These are phyloP conservation scores for Oxygymnocypris stewartii DNA, from an alignment of 2,113 vertebrate species.

Conservation along the genomic window DNA sequence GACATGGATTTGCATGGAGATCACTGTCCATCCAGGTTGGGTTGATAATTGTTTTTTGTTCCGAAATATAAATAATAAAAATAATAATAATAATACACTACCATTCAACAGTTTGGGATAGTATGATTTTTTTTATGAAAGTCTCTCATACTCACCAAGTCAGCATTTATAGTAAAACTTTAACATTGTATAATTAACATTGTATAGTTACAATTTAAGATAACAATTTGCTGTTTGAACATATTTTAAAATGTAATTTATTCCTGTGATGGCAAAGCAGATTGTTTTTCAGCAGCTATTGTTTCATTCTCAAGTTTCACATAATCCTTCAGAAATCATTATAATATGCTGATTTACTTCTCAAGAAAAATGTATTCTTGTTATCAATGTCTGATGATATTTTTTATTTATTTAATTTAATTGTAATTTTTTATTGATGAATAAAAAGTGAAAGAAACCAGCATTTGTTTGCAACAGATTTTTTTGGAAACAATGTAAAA, in stretches of 20 bases:
- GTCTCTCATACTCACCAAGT: no score
- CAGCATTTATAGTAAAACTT: neutral
- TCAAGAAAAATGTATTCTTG: neutral
- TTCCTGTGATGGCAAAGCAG: neutral
- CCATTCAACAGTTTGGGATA: neutral
- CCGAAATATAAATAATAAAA: neutral
- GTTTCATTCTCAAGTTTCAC: neutral
- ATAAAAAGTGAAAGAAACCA: neutral
- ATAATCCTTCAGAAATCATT: neutral
- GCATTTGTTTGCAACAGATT: neutral
- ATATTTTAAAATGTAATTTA: neutral
- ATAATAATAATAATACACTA: neutral
- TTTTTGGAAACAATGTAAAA: neutral
- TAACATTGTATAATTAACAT: neutral
- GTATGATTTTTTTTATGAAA: neutral
- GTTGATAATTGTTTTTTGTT: neutral
- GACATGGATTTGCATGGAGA: no score
- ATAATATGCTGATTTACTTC: neutral
- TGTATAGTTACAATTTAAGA: neutral
- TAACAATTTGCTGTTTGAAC: neutral
- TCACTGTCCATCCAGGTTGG: neutral
- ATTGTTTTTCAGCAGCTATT: neutral
- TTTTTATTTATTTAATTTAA: no score
- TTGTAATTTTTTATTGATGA: no score
- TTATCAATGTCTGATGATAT: neutral